Evolutionary conservation across 2,113 vertebrate species (phyloP), one percentile per base, ranked within the genome.

Genomic region (Daubentonia madagascariensis): DNA sequence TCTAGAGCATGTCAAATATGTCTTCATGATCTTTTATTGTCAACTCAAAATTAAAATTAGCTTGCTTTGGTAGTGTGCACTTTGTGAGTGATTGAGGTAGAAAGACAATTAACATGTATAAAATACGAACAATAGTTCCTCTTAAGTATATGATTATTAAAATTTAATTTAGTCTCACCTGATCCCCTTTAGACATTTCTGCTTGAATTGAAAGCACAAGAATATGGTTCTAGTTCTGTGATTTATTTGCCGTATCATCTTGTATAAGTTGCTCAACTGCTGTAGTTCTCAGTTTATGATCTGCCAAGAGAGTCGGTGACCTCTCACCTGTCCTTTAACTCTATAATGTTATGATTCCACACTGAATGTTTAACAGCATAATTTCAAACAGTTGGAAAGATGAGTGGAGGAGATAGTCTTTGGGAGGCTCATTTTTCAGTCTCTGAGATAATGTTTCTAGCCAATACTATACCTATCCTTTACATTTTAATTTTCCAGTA

Each of bases 11-110:
- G 35, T 37, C 73, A 68, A 68, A 68, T 75, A 43, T 3, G 1
- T 91, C 45, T 80, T 88, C 28, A n/a, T 20, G 22, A 20, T 81
- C 43, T 88, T 93, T 85, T 88, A 95, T 85, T 50, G 57, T 88
- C 59, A 93, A 48, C 50, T 79, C 57, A 78, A 85, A 93, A 37
- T n/a, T n/a, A 78, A 76, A 23, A 95, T 80, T 97, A 87, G 43
- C 50, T 92, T 59, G 6, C 13, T 85, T 91, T 57, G 23, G 48
- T 70, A 86, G 28, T 78, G 2, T 23, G 30, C 9, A 65, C 22
- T 32, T 91, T 85, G 54, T 81, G 22, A 89, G 32, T 81, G 65
- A 45, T 52, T 70, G 73, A 89, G 8, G 30, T 85, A 37, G 54
- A 93, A 80, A 94, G 57, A 65, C 17, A 88, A 65, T 57, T 68